Conservation (phyloP, 2,797 vertebrate genomes). For the Lerista edwardsae region DNA sequence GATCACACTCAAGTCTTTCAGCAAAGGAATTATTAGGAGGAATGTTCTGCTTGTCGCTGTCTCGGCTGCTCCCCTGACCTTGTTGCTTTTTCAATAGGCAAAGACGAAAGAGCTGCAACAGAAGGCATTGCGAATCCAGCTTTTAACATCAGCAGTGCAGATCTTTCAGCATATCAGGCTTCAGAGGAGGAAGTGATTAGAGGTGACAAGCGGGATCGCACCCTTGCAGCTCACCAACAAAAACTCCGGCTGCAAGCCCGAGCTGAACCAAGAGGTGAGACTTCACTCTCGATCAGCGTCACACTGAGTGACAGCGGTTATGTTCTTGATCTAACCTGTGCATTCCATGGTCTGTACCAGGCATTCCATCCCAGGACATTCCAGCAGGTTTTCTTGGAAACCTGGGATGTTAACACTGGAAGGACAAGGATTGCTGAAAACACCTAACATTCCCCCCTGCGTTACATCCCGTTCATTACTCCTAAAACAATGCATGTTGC, state of each 20-base stretch:
- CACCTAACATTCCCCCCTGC: background rate
- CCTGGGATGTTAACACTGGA: background rate
- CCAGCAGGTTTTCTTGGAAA: constrained; percentile 68
- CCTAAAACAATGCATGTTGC: background rate
- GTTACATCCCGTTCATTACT: accelerated
- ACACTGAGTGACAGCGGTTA: constrained; percentile 79
- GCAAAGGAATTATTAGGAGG: constrained; percentile 84
- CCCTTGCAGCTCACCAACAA: constrained; percentile 89
- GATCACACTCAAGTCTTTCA: constrained; percentile 87
- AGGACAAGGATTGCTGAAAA: background rate
- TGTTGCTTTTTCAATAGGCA: constrained; percentile 80
- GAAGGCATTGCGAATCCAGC: constrained; percentile 88
- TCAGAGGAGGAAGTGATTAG: constrained; percentile 85
- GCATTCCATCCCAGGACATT: constrained; percentile 78
- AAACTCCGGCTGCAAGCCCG: constrained; percentile 84
- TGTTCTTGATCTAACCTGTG: constrained; percentile 83
- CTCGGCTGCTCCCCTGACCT: constrained; percentile 78
- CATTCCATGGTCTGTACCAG: constrained; percentile 58
- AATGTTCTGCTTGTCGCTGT: constrained; percentile 82
- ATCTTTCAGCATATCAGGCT: constrained; percentile 82
- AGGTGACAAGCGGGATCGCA: constrained; percentile 88
- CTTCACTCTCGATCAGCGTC: constrained; percentile 89
- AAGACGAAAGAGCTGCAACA: constrained; percentile 75
- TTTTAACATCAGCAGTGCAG: constrained; percentile 83
- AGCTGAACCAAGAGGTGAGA: constrained; percentile 91